Base-by-base conservation (phyloP, 1,140 invertebrate species). In the Laodelphax striatellus region DNA sequence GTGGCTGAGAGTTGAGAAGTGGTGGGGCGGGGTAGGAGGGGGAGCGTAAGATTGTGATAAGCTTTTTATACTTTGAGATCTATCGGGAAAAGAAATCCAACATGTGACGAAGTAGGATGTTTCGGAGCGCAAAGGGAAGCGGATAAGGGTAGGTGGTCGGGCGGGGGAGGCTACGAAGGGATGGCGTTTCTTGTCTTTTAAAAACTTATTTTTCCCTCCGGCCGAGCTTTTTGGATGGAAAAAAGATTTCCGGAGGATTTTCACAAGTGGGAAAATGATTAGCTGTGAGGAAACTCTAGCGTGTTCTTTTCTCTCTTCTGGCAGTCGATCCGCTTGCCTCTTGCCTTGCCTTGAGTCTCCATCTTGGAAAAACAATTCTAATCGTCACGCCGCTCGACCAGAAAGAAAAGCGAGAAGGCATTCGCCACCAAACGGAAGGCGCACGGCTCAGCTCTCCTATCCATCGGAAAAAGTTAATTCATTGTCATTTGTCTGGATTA, bases 51-150 rank as follows among this genome's bases (percentile, higher is more conserved):
- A 53, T 60, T 60, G 58, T 60, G 58, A 60, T 60, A 60, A 60
- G 58, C 58, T 60, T 60, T 60, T 60, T 60, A 60, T 60, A 60
- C 58, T 60, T 60, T 60, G 31, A 60, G 58, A 60, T 60, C 52
- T 60, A 60, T 60, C 58, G 58, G 58, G 55, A 60, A 55, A 60
- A 60, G 58, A 53, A 60, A 52, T 59, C 50, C 50, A 53, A 59
- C 58, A 59, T 53, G 46, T 59, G 50, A 59, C 24, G 46, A 16
- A 17, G 46, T 31, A 31, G 28, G 28, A 31, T 31, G 28, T 31
- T 31, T 31, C 28, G 28, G 28, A 31, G 28, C 28, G 28, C 28
- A 31, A 31, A 31, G 28, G 28, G 28, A 31, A 31, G 28, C 28
- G 28, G 28, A 31, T 31, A 31, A 31, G 19, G 24, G 57, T 6